phyloP scores from a whole-genome alignment of 2,797 vertebrate species.

The Pseudochirops corinnae region DNA sequence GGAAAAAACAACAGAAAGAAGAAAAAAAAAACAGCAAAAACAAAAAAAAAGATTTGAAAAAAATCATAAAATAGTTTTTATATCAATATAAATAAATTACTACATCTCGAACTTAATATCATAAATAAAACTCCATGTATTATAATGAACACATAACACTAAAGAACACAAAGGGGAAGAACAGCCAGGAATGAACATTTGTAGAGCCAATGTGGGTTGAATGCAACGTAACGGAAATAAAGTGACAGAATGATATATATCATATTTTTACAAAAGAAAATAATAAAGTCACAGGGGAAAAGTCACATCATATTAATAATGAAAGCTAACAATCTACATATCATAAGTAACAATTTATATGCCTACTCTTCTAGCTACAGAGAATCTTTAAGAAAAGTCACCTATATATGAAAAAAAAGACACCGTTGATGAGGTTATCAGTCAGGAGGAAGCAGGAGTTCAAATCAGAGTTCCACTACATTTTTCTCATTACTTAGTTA shows the following conservation, averaged over 20 bases:
- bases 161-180: background rate
- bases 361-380: background rate
- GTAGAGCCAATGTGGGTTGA: background rate
- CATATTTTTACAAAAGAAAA: background rate
- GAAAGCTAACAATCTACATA: background rate
- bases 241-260: background rate
- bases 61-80: too few species aligned
- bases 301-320: background rate
- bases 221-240: background rate
- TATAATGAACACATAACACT: background rate
- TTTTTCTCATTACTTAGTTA: background rate
- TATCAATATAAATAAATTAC: too few species aligned
- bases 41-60: too few species aligned
- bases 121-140: too few species aligned
- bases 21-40: too few species aligned
- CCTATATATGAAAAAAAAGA: background rate
- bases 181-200: background rate
- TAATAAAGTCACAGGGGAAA: background rate
- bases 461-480: background rate
- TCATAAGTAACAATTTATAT: background rate
- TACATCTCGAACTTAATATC: too few species aligned
- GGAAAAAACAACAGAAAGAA: too few species aligned
- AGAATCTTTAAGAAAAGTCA: background rate
- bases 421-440: background rate
- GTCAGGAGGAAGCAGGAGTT: background rate